phyloP scores from a whole-genome alignment of 2,113 vertebrate species.

The Amia ocellicauda region DNA sequence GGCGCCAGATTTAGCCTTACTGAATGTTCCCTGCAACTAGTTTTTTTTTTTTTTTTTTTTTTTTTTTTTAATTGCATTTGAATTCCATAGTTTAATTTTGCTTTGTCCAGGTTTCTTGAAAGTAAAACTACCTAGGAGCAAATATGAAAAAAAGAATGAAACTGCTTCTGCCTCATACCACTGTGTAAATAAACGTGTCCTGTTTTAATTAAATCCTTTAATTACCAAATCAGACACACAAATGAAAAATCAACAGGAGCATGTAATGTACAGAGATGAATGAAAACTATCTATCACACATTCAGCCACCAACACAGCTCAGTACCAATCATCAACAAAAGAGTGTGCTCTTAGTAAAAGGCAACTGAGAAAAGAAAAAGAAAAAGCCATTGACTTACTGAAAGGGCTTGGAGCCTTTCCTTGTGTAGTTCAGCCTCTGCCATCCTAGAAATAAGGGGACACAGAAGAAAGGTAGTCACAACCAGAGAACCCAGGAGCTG shows the following conservation, averaged over 20 bases:
- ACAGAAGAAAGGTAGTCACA: constrained; percentile 60
- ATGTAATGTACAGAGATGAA: no score
- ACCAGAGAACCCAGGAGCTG: constrained; percentile 36
- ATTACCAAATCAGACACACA: no score
- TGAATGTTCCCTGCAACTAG: constrained; percentile 25
- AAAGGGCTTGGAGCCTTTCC: constrained; percentile 94
- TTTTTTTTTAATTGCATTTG: no score
- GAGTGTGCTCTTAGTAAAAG: constrained; percentile 10
- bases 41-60: no score
- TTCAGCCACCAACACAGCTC: not conserved
- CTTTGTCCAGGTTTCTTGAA: no score
- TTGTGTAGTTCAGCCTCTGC: constrained; percentile 94
- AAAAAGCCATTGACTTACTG: constrained; percentile 80
- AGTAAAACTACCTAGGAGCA: no score
- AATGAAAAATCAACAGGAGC: no score
- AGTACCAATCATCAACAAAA: not conserved
- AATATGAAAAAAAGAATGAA: no score
- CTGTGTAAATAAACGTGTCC: no score
- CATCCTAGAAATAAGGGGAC: constrained; percentile 84
- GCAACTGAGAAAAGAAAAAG: constrained; percentile 50
- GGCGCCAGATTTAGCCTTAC: constrained; percentile 58
- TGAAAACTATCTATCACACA: not conserved
- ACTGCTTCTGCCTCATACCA: no score
- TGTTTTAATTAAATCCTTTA: no score
- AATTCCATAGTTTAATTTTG: no score